Conservation (phyloP, 2,888 invertebrate species). For the Pristionchus maxplancki region DNA sequence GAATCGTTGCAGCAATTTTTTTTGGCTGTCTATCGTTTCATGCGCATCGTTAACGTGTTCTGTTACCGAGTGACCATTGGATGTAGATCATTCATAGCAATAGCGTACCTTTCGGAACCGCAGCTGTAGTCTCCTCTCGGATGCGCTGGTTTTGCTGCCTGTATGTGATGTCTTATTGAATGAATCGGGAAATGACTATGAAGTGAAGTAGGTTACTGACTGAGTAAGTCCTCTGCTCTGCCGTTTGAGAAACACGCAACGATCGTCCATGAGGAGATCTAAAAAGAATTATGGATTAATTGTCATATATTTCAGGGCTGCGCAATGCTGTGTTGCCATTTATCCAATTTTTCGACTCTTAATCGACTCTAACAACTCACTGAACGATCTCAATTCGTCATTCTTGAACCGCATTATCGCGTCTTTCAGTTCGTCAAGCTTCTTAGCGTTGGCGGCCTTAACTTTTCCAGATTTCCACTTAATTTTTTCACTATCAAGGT, state of each 20-base stretch:
- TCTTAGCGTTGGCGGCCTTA: too few species aligned
- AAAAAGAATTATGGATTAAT: not conserved
- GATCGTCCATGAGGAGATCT: not conserved
- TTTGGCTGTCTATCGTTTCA: too few species aligned
- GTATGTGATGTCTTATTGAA: not conserved
- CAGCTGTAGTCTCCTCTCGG: not conserved
- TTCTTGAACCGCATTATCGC: not conserved
- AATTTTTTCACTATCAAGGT: too few species aligned
- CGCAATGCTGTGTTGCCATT: too few species aligned
- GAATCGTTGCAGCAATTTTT: not conserved
- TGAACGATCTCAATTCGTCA: not conserved
- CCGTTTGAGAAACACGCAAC: not conserved
- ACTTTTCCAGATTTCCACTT: too few species aligned
- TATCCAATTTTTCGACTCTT: too few species aligned
- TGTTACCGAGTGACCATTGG: too few species aligned
- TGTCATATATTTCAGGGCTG: too few species aligned
- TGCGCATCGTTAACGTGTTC: too few species aligned
- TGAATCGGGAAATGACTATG: too few species aligned
- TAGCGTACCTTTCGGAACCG: not conserved
- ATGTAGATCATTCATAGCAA: not conserved
- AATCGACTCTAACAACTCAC: too few species aligned
- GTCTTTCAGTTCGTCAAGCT: not conserved
- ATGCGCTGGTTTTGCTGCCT: not conserved
- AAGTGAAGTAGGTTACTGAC: not conserved
- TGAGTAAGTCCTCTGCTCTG: not conserved